Evolutionary conservation across 2,113 vertebrate genomes (phyloP).

Genomic region (Penelope pileata): DNA sequence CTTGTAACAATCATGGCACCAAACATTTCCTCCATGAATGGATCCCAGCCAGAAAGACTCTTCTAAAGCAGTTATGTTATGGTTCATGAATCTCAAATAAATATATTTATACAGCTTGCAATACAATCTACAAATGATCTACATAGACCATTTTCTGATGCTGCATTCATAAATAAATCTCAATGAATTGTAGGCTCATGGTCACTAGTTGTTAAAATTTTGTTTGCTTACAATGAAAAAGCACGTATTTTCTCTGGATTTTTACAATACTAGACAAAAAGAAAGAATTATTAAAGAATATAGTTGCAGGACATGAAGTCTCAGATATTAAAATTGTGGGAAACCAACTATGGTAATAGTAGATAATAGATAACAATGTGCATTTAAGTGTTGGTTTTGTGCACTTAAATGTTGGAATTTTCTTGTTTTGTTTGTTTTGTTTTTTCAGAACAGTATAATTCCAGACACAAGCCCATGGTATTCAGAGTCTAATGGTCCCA

Average conservation of each 20-base stretch:
- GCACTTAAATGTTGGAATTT: neutral
- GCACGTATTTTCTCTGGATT: neutral
- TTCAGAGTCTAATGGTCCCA: neutral
- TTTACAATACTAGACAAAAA: neutral
- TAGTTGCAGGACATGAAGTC: neutral
- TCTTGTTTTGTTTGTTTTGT: neutral
- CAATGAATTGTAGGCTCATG: neutral
- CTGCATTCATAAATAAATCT: neutral
- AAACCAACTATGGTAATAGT: neutral
- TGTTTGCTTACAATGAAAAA: neutral
- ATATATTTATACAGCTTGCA: neutral
- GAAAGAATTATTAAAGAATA: neutral
- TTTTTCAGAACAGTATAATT: neutral
- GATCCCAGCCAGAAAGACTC: neutral
- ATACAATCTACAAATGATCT: neutral
- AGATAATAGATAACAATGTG: neutral
- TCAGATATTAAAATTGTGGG: neutral
- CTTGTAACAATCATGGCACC: neutral
- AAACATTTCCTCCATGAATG: neutral
- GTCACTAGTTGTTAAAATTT: neutral
- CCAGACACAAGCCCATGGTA: neutral
- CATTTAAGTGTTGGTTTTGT: no score
- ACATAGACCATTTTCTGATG: neutral
- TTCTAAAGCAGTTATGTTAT: neutral
- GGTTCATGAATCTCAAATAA: neutral